These are phyloP conservation scores for Pituophis catenifer DNA, from an alignment of 2,113 vertebrate species.

Conservation along the genomic window DNA sequence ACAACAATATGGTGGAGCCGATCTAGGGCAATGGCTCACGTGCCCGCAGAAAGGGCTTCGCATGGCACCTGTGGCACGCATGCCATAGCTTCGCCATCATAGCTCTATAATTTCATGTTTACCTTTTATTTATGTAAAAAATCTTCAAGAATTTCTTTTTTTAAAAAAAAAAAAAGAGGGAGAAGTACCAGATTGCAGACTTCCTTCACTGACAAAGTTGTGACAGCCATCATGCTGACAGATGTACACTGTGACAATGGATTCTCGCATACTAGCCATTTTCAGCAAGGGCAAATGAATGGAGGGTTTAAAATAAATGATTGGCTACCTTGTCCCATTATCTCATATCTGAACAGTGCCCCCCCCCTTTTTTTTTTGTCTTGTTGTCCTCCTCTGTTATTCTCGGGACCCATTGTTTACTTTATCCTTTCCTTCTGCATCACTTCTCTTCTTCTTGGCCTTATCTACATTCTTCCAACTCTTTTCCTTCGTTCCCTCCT, in stretches of 20 bases:
- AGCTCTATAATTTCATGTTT: neutral
- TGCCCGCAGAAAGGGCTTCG: too few species aligned
- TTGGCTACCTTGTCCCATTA: slow-evolving; percentile 12
- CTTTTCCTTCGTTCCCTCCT: neutral
- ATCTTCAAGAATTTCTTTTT: neutral
- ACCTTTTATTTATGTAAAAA: neutral
- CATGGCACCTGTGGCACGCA: too few species aligned
- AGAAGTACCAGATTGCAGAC: neutral
- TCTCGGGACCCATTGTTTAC: too few species aligned
- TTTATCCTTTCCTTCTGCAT: neutral
- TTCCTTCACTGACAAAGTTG: neutral
- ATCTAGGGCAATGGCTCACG: too few species aligned
- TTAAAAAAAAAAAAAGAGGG: neutral
- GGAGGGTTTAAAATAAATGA: slow-evolving; percentile 3
- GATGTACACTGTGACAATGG: rapidly evolving
- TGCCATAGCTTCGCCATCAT: too few species aligned
- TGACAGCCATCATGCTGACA: neutral
- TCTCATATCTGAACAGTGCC: too few species aligned
- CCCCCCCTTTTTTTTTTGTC: too few species aligned
- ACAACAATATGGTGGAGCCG: too few species aligned
- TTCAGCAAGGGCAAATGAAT: neutral
- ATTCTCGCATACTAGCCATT: neutral
- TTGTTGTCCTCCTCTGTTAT: too few species aligned
- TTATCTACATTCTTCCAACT: neutral
- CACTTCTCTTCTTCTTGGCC: neutral